Evolutionary conservation across 2,888 invertebrate species (phyloP).

Genomic region (Xylocampa areola): DNA sequence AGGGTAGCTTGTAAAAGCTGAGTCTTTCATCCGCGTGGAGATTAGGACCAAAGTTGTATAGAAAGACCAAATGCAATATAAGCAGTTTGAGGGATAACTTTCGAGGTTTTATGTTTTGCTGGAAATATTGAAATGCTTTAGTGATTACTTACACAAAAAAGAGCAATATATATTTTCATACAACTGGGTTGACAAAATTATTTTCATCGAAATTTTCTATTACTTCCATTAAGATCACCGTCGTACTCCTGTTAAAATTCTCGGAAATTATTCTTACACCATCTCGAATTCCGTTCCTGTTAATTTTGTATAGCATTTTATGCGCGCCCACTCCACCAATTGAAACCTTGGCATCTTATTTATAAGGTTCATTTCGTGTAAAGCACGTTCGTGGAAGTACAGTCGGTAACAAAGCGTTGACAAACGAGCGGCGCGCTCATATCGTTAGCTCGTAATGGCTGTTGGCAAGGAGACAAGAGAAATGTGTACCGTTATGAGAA

Average conservation of each 20-base stretch:
- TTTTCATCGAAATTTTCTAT: background rate
- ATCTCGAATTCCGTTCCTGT: slow-evolving; percentile 38
- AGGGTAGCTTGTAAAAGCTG: slow-evolving; percentile 46
- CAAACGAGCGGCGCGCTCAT: slow-evolving; percentile 64
- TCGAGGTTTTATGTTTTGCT: slow-evolving; percentile 13
- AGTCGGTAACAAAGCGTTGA: slow-evolving; percentile 61
- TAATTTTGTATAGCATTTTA: slow-evolving; percentile 43
- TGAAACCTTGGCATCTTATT: slow-evolving; percentile 18
- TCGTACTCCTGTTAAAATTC: slow-evolving; percentile 25
- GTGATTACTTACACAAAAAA: background rate
- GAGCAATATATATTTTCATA: background rate
- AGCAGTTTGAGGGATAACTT: slow-evolving; percentile 30
- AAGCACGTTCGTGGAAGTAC: slow-evolving; percentile 48
- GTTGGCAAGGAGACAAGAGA: slow-evolving; percentile 64
- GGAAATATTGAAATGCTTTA: slow-evolving; percentile 1
- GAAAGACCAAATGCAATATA: slow-evolving; percentile 27
- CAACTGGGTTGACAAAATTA: no score
- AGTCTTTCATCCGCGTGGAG: slow-evolving; percentile 44
- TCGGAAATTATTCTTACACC: slow-evolving; percentile 34
- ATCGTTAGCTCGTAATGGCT: slow-evolving; percentile 63
- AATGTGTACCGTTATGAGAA: slow-evolving; percentile 62
- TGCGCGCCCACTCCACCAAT: slow-evolving; percentile 4
- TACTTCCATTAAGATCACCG: background rate
- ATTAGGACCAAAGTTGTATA: slow-evolving; percentile 38
- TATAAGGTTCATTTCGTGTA: slow-evolving; percentile 48